Base-by-base conservation (phyloP, 2,888 invertebrate genomes). In the Entomobrya proxima region DNA sequence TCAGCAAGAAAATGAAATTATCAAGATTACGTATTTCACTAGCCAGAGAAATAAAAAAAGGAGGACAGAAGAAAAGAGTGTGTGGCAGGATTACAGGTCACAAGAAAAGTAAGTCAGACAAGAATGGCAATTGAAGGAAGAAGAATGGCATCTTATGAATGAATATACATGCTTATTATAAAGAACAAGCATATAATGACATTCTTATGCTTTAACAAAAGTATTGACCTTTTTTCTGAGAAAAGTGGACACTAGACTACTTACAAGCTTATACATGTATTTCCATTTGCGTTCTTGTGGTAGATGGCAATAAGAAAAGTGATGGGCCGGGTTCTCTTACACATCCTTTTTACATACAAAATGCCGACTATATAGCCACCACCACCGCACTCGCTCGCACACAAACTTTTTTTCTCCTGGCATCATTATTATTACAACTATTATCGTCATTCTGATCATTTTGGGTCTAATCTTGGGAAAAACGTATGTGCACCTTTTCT, bases 1-100 rank as follows among this genome's bases (percentile, higher is more conserved):
- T 80, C 80, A 80, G 80, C 80, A 80, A 75, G 82, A 82, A 82
- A 75, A 75, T 64, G 82, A 75, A 74, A 80, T 72, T 80, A 80
- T 80, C 80, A 72, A 72, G 80, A 80, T 80, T 80, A 80, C 44
- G 72, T 58, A 58, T 72, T 79, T 44, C 47, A n/a, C 67, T 67
- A 40, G 67, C 15, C 37, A 40, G 24, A 44, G 30, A 72, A 55
- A 32, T 44, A 55, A 24, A 76, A 61, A 64, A 47, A 24, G 47
- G 78, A 61, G 58, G 27, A 37, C 24, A 40, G 13, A 72, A 18
- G 72, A 11, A 52, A 75, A 35, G 24, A 15, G 35, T 21, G 4
- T 32, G 27, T n/a, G 27, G 9, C 27, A 69, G 30, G 37, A 32
- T 21, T 7, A 15, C 40, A 37, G 6, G 21, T 40, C 9, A 15